Conservation (phyloP, 1,140 invertebrate species). For the Ooceraea biroi region DNA sequence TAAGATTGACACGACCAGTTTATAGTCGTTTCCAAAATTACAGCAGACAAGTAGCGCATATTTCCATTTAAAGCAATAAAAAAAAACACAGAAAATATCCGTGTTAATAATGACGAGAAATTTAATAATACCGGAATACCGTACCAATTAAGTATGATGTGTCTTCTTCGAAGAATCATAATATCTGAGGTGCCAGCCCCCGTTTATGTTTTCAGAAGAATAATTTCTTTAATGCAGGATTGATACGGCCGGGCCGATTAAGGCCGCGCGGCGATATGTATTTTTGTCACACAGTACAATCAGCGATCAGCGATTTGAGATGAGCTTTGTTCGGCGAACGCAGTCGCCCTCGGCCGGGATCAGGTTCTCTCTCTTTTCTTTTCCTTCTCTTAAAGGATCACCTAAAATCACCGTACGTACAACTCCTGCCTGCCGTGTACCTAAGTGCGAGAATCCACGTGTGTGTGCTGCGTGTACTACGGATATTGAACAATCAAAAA, state of each 20-base stretch:
- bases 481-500: conserved; percentile 71
- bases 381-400: conserved; percentile 30
- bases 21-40: conserved; percentile 20
- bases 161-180: not conserved
- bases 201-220: not conserved
- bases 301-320: not conserved
- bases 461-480: conserved; percentile 71
- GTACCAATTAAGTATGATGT: not conserved
- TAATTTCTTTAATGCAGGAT: conserved; percentile 14
- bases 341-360: not conserved
- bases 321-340: conserved; percentile 15
- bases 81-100: not conserved
- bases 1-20: not conserved
- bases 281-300: conserved; percentile 21
- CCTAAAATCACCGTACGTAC: conserved; percentile 11
- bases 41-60: not conserved
- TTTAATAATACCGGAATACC: conserved; percentile 6
- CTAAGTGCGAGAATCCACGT: conserved; percentile 74
- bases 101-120: not conserved
- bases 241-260: conserved; percentile 1
- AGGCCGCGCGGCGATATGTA: conserved; percentile 35
- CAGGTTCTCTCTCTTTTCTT: not conserved
- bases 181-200: conserved; percentile 22
- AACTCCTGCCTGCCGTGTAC: conserved; percentile 61
- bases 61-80: not conserved